Evolutionary conservation across 2,797 vertebrate genomes (phyloP), one percentile per base, ranked within the genome.

Genomic region (Notolepis coatsorum): DNA sequence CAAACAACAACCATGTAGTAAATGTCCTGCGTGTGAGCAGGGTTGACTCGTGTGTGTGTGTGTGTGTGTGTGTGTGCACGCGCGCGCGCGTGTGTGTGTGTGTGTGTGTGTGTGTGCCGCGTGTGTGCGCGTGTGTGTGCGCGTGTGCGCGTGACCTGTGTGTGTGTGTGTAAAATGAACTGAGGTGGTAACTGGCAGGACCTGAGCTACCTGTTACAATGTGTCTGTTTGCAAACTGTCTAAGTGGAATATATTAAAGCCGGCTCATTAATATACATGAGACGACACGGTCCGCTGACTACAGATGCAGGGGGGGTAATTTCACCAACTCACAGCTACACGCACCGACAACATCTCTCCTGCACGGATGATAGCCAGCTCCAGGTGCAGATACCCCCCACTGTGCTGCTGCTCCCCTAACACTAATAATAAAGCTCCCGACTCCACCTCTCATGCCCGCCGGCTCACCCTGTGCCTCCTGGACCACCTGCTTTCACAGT

Each of bases 211-310:
- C 88, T 90, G 88, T 88, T 86, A 54, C 63, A 87, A 69, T 71
- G 54, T 54, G 77, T 74, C 61, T 79, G 62, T 87, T 85, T 82
- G 72, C 75, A n/a, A n/a, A 69, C 82, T 74, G 82, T 62, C 81
- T 75, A 79, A 38, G 37, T 83, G 80, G 85, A 90, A 88, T 88
- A 85, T 74, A 88, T 90, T 89, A 85, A 80, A 83, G 68, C 56
- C 17, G 15, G 48, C 73, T 88, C 84, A 91, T 90, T 79, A 89
- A 91, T 90, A 91, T 80, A 88, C 86, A 91, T 90, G 82, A 89
- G 87, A 84, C 81, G 87, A 84, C 81, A 87, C 68, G 88, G 71
- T 89, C 83, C 42, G 70, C 84, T 87, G 81, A 80, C 81, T 81
- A 85, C 88, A 91, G 88, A 91, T 88, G 89, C 85, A 75, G 76